Evolutionary conservation across 2,888 invertebrate species (phyloP).

Genomic region (Pristionchus entomophagus): DNA sequence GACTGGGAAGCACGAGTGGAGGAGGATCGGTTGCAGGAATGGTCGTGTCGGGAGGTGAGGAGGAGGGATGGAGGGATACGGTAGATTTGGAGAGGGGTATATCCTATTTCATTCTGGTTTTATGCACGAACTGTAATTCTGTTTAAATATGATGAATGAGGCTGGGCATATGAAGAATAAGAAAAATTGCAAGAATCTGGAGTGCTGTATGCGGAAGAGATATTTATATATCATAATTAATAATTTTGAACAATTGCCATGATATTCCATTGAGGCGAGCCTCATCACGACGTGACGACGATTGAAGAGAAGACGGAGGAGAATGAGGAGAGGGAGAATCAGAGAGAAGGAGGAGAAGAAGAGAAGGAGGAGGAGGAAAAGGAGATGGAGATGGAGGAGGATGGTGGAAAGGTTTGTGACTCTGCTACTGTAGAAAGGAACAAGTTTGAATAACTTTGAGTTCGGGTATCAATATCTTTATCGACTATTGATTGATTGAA

Average conservation of each 20-base stretch:
- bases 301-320: not conserved
- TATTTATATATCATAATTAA: no score
- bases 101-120: no score
- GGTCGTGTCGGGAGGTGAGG: not conserved
- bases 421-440: not conserved
- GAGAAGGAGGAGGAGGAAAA: not conserved
- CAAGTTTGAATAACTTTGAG: no score
- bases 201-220: no score
- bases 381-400: not conserved
- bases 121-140: no score
- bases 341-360: not conserved
- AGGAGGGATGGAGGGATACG: no score
- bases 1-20: constrained; percentile 5
- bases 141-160: no score
- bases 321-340: constrained; percentile 40
- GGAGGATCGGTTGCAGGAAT: constrained; percentile 15
- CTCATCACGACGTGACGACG: constrained; percentile 4
- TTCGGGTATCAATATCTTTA: no score
- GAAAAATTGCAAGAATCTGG: no score
- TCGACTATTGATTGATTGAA: no score
- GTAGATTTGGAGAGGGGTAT: no score
- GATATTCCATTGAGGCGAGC: not conserved
- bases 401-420: not conserved
- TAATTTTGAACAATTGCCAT: not conserved
- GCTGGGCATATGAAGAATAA: no score